A percentile compares a stretch with the other conserved stretches of the same genome.
These are phyloP conservation scores for Pocillopora verrucosa DNA, from an alignment of 64 coral and sea anemone genomes.

Conservation along the genomic window DNA sequence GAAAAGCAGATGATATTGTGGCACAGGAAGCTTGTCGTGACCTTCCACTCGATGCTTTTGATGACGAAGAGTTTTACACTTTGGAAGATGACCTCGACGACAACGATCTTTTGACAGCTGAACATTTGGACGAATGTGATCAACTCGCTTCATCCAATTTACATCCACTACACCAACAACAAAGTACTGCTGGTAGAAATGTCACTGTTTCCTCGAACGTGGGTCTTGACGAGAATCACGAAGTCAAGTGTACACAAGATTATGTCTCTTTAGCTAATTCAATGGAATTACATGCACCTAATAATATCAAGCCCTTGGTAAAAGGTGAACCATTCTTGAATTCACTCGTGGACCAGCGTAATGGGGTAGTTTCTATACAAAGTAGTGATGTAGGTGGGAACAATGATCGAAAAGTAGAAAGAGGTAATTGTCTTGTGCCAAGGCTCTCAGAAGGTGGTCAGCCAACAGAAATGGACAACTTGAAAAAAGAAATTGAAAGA, in stretches of 20 bases:
- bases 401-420: neutral
- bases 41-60: slow-evolving; percentile 77
- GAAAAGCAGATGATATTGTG: slow-evolving; percentile 26
- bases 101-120: slow-evolving; percentile 67
- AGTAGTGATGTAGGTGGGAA: neutral
- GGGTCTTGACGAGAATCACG: neutral
- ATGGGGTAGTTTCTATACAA: neutral
- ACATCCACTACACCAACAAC: neutral
- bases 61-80: slow-evolving; percentile 68
- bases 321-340: neutral
- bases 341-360: neutral
- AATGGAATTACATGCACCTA: neutral
- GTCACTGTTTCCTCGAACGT: neutral
- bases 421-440: neutral
- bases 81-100: slow-evolving; percentile 76
- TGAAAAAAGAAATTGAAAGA: slow-evolving; percentile 41
- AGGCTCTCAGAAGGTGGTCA: neutral
- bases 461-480: neutral
- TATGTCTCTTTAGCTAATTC: neutral
- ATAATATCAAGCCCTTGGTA: neutral
- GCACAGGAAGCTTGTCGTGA: slow-evolving; percentile 56
- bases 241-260: neutral
- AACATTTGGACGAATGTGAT: slow-evolving; percentile 70
- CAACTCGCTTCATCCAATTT: slow-evolving; percentile 11
- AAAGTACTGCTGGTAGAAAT: neutral